Base-by-base conservation (phyloP, 2,797 vertebrate genomes). In the Mergus octosetaceus region DNA sequence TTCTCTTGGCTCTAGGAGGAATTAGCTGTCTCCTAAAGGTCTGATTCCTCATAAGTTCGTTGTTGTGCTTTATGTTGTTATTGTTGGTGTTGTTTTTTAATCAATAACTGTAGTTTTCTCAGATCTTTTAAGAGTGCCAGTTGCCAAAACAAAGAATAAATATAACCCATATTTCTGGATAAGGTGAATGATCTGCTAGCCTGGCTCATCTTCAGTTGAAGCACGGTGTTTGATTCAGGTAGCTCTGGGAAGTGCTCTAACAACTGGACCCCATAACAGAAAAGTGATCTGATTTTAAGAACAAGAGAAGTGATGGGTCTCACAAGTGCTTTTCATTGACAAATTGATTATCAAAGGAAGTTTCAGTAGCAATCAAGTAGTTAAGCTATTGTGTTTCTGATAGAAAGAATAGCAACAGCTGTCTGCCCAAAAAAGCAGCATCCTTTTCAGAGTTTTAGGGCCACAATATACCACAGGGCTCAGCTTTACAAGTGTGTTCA, bases 221-320 rank as follows among this genome's bases (percentile, higher is more conserved):
- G 62, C 22, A 49, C 64, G 24, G n/a, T 11, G 54, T 96, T 97
- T 97, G 96, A 96, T 96, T 64, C 13, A 0, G 30, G 18, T 83
- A 84, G 61, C 91, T 96, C 94, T 96, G 96, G 96, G 96, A 95
- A 96, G 38, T 8, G 11, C 95, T 96, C 83, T 66, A 97, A 85
- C 97, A 96, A 97, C 95, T 96, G 94, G 87, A 97, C 97, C 96
- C 95, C 66, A 34, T 96, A 79, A 72, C 66, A 96, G 82, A 93
- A 97, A 92, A 97, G 95, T 95, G 96, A 97, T 95, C 86, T 4
- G 11, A 22, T 30, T 76, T 91, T 73, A 90, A 75, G 71, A 77
- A 71, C 36, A 34, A 6, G 45, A 77, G 81, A 91, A 21, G 5
- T 74, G 74, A n/a, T 91, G 81, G 87, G 60, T 80, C 85, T 94